Evolutionary conservation across 2,888 invertebrate species (phyloP).

Genomic region (Zygaena filipendulae): DNA sequence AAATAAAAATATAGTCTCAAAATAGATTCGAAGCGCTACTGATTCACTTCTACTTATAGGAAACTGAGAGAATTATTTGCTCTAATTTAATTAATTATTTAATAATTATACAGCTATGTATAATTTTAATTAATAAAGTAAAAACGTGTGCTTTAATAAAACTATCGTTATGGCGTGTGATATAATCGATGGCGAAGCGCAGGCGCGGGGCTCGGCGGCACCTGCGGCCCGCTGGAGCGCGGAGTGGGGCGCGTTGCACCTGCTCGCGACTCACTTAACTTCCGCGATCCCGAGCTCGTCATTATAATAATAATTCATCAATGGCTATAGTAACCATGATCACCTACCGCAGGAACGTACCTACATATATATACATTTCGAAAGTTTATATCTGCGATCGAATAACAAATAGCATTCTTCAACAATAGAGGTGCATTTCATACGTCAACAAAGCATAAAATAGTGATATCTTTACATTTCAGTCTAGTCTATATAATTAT

Average conservation of each 20-base stretch:
- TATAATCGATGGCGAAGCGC: constrained; percentile 37
- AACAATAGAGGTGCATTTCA: constrained; percentile 57
- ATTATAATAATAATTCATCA: no score
- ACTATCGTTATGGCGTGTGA: constrained; percentile 51
- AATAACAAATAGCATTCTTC: constrained; percentile 42
- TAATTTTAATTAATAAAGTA: constrained; percentile 62
- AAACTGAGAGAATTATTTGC: constrained; percentile 58
- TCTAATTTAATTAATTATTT: constrained; percentile 25
- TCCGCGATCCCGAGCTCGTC: no score
- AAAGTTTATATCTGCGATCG: constrained; percentile 36
- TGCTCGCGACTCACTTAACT: no score
- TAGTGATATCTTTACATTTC: constrained; percentile 68
- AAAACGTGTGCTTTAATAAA: constrained; percentile 58
- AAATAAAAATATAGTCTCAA: constrained; percentile 39
- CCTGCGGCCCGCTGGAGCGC: no score
- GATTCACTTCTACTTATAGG: constrained; percentile 59
- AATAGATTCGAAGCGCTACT: constrained; percentile 62
- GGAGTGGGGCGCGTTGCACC: no score
- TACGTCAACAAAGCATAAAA: constrained; percentile 68
- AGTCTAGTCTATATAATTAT: constrained; percentile 69
- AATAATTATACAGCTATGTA: constrained; percentile 30
- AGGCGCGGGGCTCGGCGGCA: constrained; percentile 15
- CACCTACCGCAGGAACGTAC: constrained; percentile 34
- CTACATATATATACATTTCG: constrained; percentile 34
- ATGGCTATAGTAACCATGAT: constrained; percentile 2